Evolutionary conservation across 2,113 vertebrate genomes (phyloP).

Genomic region (Pangasianodon gigas): DNA sequence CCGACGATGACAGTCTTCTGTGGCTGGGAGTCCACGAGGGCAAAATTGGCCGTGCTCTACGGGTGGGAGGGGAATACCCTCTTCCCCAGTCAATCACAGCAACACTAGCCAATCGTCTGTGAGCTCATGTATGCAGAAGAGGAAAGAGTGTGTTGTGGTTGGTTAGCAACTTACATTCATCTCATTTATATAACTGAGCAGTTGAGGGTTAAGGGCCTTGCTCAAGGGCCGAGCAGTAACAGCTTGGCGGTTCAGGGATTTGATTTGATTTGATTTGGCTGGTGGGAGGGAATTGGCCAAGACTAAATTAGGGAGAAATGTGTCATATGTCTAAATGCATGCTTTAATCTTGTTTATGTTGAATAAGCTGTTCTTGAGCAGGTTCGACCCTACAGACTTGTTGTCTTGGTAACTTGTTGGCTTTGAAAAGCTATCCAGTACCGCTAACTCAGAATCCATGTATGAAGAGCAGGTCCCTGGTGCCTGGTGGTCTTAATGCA

Average conservation of each 20-base stretch:
- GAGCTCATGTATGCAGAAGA: neutral
- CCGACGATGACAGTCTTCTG: neutral
- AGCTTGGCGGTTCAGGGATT: no score
- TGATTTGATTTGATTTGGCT: no score
- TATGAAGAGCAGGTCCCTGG: neutral
- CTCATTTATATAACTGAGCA: no score
- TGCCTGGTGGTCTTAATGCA: neutral
- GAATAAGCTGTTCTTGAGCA: neutral
- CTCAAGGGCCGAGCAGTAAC: no score
- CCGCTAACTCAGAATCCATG: neutral
- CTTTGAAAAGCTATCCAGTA: neutral
- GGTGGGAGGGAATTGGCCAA: neutral
- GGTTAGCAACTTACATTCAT: neutral
- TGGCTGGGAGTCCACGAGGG: neutral
- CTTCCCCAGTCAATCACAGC: neutral
- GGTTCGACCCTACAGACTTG: neutral
- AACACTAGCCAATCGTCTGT: neutral
- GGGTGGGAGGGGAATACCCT: neutral
- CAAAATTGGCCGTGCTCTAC: neutral
- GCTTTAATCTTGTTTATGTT: neutral
- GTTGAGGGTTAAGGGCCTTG: no score
- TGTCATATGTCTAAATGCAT: neutral
- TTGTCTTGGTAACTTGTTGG: neutral
- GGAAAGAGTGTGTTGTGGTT: neutral
- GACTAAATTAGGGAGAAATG: neutral